Percentiles rank a stretch among this genome's conserved stretches.
phyloP scores from a whole-genome alignment of 2,888 invertebrate species.

The Gymnosoma rotundatum region DNA sequence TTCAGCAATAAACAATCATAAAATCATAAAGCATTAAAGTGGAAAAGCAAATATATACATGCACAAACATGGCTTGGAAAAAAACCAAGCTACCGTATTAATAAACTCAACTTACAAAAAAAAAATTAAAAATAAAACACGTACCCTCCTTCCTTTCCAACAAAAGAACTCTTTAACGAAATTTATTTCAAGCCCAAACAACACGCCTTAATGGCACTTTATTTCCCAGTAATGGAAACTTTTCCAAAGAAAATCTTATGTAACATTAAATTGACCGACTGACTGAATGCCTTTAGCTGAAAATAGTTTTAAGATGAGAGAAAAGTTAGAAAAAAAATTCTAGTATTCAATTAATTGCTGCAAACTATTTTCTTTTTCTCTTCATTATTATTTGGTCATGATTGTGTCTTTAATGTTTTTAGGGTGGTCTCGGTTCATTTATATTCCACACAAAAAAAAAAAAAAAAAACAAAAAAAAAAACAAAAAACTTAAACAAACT shows the following conservation, averaged over 20 bases:
- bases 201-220: conserved; percentile 67
- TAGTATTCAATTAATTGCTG: conserved; percentile 57
- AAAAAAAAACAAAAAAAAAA: too few species aligned
- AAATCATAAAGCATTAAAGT: conserved; percentile 51
- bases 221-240: conserved; percentile 43
- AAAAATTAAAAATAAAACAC: not conserved
- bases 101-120: conserved; percentile 9
- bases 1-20: conserved; percentile 5
- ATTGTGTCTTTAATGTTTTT: conserved; percentile 51
- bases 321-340: not conserved
- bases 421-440: conserved; percentile 66
- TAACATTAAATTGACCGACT: conserved; percentile 65
- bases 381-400: conserved; percentile 45
- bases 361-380: not conserved
- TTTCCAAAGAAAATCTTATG: conserved; percentile 60
- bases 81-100: conserved; percentile 63
- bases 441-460: conserved; percentile 20
- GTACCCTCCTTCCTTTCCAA: not conserved
- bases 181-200: conserved; percentile 25
- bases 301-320: not conserved
- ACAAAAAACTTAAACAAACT: conserved; percentile 7
- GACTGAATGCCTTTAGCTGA: conserved; percentile 55
- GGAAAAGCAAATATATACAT: conserved; percentile 41
- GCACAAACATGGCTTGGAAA: conserved; percentile 33
- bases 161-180: conserved; percentile 8